Conservation (phyloP, 1,140 invertebrate species). For the Bombus superbus region DNA sequence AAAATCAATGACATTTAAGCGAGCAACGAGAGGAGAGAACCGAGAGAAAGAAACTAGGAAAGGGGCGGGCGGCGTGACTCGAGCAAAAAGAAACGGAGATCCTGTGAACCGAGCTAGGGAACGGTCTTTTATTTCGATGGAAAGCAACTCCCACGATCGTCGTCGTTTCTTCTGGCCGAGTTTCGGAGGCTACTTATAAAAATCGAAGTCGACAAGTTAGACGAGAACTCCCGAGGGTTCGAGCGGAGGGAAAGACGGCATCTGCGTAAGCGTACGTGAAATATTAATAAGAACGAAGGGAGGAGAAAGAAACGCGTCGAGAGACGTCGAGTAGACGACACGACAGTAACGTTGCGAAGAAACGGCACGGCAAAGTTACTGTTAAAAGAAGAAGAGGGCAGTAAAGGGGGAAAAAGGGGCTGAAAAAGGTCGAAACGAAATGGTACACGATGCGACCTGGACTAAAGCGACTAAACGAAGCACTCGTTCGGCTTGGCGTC, state of each 20-base stretch:
- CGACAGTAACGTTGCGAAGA: not conserved
- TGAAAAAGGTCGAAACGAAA: conserved; percentile 54
- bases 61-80: not conserved
- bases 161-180: not conserved
- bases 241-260: not conserved
- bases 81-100: not conserved
- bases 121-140: conserved; percentile 6
- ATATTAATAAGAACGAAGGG: not conserved
- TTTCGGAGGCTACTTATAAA: not conserved
- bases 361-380: not conserved
- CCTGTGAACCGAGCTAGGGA: not conserved
- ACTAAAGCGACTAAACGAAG: conserved; percentile 31
- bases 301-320: not conserved
- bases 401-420: no score
- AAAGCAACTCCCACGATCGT: not conserved
- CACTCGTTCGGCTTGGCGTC: conserved; percentile 10
- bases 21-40: not conserved
- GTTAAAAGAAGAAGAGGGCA: not conserved
- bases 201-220: not conserved
- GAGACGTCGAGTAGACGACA: no score
- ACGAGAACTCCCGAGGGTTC: not conserved
- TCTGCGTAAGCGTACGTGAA: not conserved
- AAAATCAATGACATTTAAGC: conserved; percentile 35
- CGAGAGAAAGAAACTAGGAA: not conserved
- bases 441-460: conserved; percentile 26